Evolutionary conservation across 1,140 invertebrate species (phyloP).

Genomic region (Apis laboriosa): DNA sequence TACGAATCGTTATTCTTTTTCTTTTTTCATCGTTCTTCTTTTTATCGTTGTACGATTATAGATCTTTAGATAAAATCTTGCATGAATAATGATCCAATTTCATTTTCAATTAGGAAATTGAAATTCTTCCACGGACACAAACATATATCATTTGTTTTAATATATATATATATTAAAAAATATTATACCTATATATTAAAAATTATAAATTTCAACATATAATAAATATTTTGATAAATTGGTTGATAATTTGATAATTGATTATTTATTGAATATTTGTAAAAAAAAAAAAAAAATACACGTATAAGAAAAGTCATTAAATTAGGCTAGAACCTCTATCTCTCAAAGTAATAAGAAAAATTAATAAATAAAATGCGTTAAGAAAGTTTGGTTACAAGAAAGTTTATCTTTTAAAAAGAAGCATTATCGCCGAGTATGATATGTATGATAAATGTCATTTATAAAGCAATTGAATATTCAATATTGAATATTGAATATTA

Average conservation of each 20-base stretch:
- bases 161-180: no score
- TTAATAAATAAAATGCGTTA: not conserved
- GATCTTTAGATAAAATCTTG: not conserved
- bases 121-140: no score
- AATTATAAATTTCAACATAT: not conserved
- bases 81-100: not conserved
- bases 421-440: not conserved
- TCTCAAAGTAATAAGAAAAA: not conserved
- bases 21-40: not conserved
- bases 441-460: constrained; percentile 14
- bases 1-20: not conserved
- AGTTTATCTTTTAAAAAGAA: not conserved
- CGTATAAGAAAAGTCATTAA: not conserved
- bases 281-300: not conserved
- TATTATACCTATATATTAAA: no score
- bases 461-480: not conserved
- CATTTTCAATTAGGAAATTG: no score
- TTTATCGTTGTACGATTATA: not conserved
- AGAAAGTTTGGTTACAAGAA: not conserved
- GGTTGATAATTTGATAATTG: no score
- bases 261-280: not conserved
- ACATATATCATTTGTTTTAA: no score
- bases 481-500: not conserved
- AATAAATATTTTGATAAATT: no score
- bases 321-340: not conserved